A percentile compares a stretch with the other conserved stretches of the same genome.
These are phyloP conservation scores for Holothuria glaberrima DNA, from an alignment of 35 echinoderm and acorn worm species.

Conservation along the genomic window DNA sequence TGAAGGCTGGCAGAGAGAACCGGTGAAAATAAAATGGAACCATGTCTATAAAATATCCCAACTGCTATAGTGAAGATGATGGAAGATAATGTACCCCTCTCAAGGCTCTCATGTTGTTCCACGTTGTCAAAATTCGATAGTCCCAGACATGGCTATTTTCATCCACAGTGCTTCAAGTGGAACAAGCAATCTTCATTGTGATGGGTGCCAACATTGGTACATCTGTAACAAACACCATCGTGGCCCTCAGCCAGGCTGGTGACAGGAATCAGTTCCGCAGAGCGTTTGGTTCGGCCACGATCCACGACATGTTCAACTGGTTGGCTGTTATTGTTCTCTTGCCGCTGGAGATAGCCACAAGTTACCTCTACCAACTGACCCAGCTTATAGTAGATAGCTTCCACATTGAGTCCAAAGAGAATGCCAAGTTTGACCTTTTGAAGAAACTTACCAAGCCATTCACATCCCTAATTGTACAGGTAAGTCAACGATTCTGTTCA, in stretches of 20 bases:
- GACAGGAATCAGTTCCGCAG: constrained; percentile 88
- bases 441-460: constrained; percentile 93
- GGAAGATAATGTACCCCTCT: too few relatives aligned
- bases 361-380: constrained; percentile 86
- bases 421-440: constrained; percentile 84
- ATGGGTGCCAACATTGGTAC: constrained; percentile 99
- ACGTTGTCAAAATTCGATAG: too few relatives aligned
- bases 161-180: constrained; percentile 78
- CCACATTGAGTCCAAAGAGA: constrained; percentile 79
- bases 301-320: constrained; percentile 99
- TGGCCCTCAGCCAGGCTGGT: constrained; percentile 85
- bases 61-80: too few relatives aligned
- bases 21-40: too few relatives aligned
- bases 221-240: constrained; percentile 99
- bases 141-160: too few relatives aligned
- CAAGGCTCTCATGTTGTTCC: too few relatives aligned
- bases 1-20: too few relatives aligned
- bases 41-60: too few relatives aligned
- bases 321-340: constrained; percentile 85
- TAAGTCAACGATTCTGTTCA: too few relatives aligned
- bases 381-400: constrained; percentile 70
- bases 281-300: constrained; percentile 87
- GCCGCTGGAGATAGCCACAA: constrained; percentile 75
- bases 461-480: constrained; percentile 85
- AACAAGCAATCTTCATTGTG: constrained; percentile 91